These are phyloP conservation scores for Microplitis manilae DNA, from an alignment of 2,888 invertebrate genomes.

Conservation along the genomic window DNA sequence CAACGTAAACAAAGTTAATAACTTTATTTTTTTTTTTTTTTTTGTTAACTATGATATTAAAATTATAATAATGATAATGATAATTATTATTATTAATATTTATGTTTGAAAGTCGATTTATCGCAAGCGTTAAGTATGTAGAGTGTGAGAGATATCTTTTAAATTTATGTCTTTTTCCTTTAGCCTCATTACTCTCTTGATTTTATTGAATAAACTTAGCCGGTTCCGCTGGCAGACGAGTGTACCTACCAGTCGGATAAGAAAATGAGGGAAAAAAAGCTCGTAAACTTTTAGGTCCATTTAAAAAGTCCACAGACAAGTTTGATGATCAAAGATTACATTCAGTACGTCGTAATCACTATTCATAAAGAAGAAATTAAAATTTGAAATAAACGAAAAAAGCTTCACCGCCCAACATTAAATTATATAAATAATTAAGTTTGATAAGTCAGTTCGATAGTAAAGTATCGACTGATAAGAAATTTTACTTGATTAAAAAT, in stretches of 20 bases:
- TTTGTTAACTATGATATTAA: background rate
- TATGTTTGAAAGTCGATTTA: background rate
- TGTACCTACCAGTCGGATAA: background rate
- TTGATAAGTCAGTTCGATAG: background rate
- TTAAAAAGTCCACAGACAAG: background rate
- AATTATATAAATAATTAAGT: background rate
- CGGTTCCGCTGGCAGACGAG: background rate
- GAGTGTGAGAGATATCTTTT: background rate
- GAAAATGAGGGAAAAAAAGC: background rate
- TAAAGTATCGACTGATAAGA: background rate
- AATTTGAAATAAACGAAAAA: background rate
- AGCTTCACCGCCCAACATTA: background rate
- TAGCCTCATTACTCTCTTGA: slow-evolving; percentile 12
- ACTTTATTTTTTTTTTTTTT: background rate
- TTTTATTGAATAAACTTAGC: slow-evolving; percentile 19
- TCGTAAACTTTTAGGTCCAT: background rate
- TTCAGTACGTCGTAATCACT: background rate
- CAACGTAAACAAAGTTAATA: background rate
- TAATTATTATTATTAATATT: background rate
- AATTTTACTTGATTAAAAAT: background rate
- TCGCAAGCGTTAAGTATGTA: background rate
- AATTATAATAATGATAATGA: background rate
- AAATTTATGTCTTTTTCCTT: slow-evolving; percentile 8
- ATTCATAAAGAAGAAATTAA: background rate
- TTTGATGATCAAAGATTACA: slow-evolving; percentile 1